phyloP scores from a whole-genome alignment of 37 sponge, comb jelly and placozoan species.

The Eunapius fragilis region DNA sequence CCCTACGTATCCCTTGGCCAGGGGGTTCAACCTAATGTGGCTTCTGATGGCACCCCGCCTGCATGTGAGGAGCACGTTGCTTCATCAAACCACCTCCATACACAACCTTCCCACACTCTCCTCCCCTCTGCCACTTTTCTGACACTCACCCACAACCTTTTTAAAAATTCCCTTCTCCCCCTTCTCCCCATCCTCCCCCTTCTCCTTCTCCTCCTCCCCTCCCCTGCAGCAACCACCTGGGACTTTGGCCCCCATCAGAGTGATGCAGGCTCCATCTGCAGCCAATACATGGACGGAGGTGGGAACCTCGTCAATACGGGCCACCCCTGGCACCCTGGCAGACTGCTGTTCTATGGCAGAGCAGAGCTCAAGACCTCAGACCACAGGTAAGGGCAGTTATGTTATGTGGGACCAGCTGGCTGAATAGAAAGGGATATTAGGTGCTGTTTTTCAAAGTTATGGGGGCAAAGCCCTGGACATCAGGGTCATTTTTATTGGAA shows the following conservation, averaged over 20 bases:
- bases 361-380: slow-evolving; percentile 98
- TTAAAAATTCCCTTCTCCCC: background rate
- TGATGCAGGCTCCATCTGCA: slow-evolving; percentile 39
- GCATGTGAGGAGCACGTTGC: too few species aligned
- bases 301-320: slow-evolving; percentile 47
- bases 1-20: background rate
- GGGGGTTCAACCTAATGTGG: background rate
- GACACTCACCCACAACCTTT: background rate
- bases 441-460: background rate
- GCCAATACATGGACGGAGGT: slow-evolving; percentile 30
- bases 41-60: background rate
- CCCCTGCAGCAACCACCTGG: background rate
- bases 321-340: slow-evolving; percentile 83
- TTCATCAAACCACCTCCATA: too few species aligned
- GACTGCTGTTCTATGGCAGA: slow-evolving; percentile 88
- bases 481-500: background rate
- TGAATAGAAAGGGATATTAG: too few species aligned
- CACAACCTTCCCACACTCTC: background rate
- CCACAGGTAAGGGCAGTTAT: slow-evolving; percentile 74
- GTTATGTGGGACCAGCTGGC: background rate
- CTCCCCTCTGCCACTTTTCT: background rate
- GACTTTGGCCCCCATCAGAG: slow-evolving; percentile 66
- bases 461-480: background rate
- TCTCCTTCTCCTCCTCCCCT: background rate
- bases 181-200: background rate